phyloP scores from a whole-genome alignment of 1,140 invertebrate species.

The Drosophila sproati region DNA sequence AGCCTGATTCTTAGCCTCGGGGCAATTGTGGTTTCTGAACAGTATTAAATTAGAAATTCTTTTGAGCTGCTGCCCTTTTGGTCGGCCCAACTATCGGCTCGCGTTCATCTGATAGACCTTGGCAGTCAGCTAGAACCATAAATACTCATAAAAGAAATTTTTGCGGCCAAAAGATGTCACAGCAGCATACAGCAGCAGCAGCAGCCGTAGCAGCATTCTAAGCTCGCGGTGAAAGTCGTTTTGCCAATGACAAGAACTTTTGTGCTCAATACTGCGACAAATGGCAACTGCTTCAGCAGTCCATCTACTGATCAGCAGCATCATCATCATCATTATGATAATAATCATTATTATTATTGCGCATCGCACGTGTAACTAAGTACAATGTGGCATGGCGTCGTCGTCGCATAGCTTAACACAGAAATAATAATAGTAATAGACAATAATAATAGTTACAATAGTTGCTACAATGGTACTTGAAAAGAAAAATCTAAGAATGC shows the following conservation, averaged over 20 bases:
- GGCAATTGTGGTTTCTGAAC: slow-evolving; percentile 4
- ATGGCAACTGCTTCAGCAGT: slow-evolving; percentile 38
- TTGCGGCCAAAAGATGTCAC: slow-evolving; percentile 69
- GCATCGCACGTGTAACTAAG: slow-evolving; percentile 69
- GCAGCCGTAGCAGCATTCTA: slow-evolving; percentile 49
- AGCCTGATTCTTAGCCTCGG: slow-evolving; percentile 19
- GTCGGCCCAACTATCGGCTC: slow-evolving; percentile 29
- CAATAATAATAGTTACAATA: slow-evolving; percentile 70
- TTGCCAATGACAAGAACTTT: slow-evolving; percentile 77
- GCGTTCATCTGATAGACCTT: slow-evolving; percentile 59
- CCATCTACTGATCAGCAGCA: slow-evolving; percentile 9
- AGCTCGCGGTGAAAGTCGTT: slow-evolving; percentile 79
- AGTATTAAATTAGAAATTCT: slow-evolving; percentile 37
- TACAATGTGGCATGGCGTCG: slow-evolving; percentile 64
- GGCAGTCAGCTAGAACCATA: slow-evolving; percentile 52
- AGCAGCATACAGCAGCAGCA: slow-evolving; percentile 8
- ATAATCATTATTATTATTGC: slow-evolving; percentile 33
- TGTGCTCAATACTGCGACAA: slow-evolving; percentile 79
- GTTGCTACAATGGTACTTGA: slow-evolving; percentile 16
- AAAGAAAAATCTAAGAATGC: slow-evolving; percentile 54
- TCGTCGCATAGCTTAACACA: slow-evolving; percentile 61
- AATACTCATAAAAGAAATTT: slow-evolving; percentile 59
- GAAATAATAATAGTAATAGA: slow-evolving; percentile 79
- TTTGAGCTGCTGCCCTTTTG: slow-evolving; percentile 32
- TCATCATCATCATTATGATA: slow-evolving; percentile 27